Evolutionary conservation across 2,888 invertebrate genomes (phyloP).

Genomic region (Sinohyriopsis cumingii): DNA sequence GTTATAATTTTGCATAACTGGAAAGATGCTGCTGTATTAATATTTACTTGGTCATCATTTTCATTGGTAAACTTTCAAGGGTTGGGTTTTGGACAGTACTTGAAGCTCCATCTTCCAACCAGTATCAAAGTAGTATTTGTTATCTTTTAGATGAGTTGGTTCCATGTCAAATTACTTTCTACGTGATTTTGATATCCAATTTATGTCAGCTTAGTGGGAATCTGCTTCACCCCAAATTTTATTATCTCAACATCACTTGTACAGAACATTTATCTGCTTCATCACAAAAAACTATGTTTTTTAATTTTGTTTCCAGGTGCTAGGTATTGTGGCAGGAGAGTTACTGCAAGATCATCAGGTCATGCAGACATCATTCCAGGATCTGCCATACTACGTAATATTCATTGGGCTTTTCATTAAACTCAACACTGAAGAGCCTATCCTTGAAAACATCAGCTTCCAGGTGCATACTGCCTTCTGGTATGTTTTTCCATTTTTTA

Average conservation of each 20-base stretch:
- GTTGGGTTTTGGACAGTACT: too few species aligned
- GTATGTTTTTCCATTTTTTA: conserved; percentile 56
- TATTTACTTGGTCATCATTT: too few species aligned
- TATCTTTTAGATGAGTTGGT: too few species aligned
- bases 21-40: too few species aligned
- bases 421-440: conserved; percentile 87
- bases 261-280: background rate
- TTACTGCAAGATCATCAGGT: conserved; percentile 96
- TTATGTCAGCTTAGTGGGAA: too few species aligned
- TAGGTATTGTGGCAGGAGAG: conserved; percentile 96
- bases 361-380: conserved; percentile 91
- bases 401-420: conserved; percentile 97
- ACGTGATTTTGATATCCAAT: too few species aligned
- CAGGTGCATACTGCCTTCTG: conserved; percentile 93
- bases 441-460: conserved; percentile 94
- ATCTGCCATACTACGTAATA: conserved; percentile 96
- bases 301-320: conserved; percentile 65
- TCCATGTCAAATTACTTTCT: too few species aligned
- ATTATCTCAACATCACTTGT: background rate
- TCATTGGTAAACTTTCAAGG: too few species aligned
- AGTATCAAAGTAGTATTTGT: too few species aligned
- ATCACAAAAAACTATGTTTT: background rate
- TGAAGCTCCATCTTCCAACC: too few species aligned
- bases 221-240: too few species aligned
- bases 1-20: too few species aligned